Base-by-base conservation (phyloP, 2,888 invertebrate species). In the Drosophila limbata region DNA sequence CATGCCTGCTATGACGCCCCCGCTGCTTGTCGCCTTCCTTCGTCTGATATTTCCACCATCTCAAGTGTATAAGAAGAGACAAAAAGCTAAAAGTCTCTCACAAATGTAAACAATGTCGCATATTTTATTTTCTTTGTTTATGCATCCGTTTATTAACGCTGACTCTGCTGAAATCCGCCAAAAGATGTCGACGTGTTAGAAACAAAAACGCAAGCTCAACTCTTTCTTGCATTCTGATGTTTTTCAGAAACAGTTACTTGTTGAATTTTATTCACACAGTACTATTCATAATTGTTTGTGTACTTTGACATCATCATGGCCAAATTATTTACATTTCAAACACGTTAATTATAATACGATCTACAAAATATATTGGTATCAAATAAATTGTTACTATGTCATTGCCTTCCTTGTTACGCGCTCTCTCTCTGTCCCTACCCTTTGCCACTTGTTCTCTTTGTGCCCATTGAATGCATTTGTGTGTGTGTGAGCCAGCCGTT, bases 91-190 rank as follows among this genome's bases (percentile, higher is more conserved):
- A 35, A 55, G 37, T 31, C 28, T 53, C 35, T 10, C n/a, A 3
- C 45, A 69, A 66, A 77, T 73, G 69, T 79, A 80, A 80, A 79
- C 69, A 79, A 70, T 70, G 64, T 64, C 31, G 25, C 42, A 64
- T 65, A 48, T 57, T 53, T 48, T 19, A 37, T 55, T 59, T 15
- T 51, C 52, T 61, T 63, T 71, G 60, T 61, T 68, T 68, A 50
- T 56, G 15, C 42, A 56, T 69, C 25, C 53, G 50, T 28, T 28
- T 62, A 51, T 61, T 48, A 33, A 48, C 31, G 69, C 61, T 61
- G 45, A 69, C 56, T 33, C 40, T 42, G 37, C 35, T 37, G 4
- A 61, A 74, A 57, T 31, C 17, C 28, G 48, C 52, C 25, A 48
- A 57, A 51, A 53, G 45, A n/a, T 68, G 71, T 62, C 39, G 62